Base-by-base conservation (phyloP, 1,140 invertebrate species). In the Marisa cornuarietis region DNA sequence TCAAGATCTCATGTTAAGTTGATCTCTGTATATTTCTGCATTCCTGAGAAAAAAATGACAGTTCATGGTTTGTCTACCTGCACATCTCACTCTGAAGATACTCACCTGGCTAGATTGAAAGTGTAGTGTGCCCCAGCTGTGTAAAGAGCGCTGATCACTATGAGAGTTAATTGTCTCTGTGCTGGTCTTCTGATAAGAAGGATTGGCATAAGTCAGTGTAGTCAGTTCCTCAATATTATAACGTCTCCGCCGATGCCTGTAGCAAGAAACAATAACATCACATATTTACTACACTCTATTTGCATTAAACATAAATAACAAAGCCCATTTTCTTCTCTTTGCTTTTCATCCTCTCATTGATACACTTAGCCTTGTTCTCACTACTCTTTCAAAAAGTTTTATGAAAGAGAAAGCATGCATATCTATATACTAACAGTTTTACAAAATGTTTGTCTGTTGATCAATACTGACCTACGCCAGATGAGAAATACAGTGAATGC, bases 181-280 rank as follows among this genome's bases (percentile, higher is more conserved):
- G 83, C 91, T 92, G 0, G 94, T 93, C n/a, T 93, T 93, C 83
- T 94, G 94, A 85, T 96, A 96, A 85, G 95, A 95, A 2, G 95
- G 95, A 92, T 96, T 96, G 3, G 94, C 94, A 88, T 95, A 95
- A 0, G 94, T 95, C 74, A 95, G 89, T 0, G 94, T 93, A 66
- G 93, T 94, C 78, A 94, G 91, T 76, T 94, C 92, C 72, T 85
- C 85, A 65, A 79, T 75, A 71, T 82, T 87, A 81, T 80, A 83
- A 68, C 81, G 82, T 42, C 81, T 76, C 79, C 82, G 63, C 73
- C 63, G 72, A 79, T 83, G 85, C 83, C 83, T 83, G 82, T 24
- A 77, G 51, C 26, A 16, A 20, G 22, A 69, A 71, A 74, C 54
- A 61, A 31, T 20, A 72, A 11, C 4, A 54, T 8, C n/a, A 79